Evolutionary conservation across 2,113 vertebrate genomes (phyloP).

Genomic region (Mustela nigripes): DNA sequence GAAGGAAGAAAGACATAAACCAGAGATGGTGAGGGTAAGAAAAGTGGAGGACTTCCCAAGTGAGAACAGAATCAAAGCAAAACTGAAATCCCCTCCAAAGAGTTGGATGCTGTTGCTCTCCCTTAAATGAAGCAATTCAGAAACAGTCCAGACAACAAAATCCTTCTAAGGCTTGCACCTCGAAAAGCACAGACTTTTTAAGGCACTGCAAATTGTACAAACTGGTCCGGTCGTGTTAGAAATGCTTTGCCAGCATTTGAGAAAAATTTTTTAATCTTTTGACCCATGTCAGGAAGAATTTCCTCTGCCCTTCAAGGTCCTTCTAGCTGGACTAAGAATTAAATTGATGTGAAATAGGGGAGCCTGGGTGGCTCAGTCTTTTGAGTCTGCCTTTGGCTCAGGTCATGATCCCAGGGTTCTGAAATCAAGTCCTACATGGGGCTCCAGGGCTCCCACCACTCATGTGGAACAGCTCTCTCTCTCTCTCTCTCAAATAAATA

Average conservation of each 20-base stretch:
- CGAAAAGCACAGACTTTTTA: background rate
- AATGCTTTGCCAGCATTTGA: background rate
- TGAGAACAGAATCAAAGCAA: background rate
- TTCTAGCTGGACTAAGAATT: background rate
- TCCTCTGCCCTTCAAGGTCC: background rate
- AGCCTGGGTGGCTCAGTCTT: too few relatives aligned
- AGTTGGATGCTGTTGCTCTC: background rate
- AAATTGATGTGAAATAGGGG: background rate
- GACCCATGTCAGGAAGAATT: background rate
- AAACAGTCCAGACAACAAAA: background rate
- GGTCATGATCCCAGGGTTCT: too few relatives aligned
- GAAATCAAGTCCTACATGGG: too few relatives aligned
- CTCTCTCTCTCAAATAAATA: too few relatives aligned
- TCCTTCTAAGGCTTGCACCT: background rate
- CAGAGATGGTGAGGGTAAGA: background rate
- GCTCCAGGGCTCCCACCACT: too few relatives aligned
- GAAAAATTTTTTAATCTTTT: background rate
- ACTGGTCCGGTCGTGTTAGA: background rate
- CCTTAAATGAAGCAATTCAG: background rate
- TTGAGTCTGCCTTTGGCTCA: too few relatives aligned
- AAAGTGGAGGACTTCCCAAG: background rate
- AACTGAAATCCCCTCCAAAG: background rate
- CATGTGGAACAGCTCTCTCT: too few relatives aligned
- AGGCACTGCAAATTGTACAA: background rate
- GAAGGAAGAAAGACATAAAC: background rate